Evolutionary conservation across 1,140 invertebrate species (phyloP).

Genomic region (Zaprionus gabonicus): DNA sequence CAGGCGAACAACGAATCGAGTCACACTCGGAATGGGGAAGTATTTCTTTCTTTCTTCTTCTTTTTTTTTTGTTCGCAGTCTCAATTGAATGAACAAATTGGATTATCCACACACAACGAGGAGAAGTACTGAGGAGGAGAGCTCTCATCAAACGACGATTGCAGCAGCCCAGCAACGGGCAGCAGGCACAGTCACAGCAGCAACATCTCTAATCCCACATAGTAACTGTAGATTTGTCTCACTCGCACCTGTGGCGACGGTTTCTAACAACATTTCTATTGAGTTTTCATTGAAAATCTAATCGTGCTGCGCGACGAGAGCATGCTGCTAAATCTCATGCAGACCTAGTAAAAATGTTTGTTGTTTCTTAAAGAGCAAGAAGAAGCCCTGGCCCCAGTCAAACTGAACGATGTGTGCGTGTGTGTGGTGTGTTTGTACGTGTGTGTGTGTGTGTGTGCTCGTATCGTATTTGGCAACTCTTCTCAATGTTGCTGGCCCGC

Average conservation of each 20-base stretch:
- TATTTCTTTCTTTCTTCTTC: background rate
- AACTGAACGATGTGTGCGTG: slow-evolving; percentile 1
- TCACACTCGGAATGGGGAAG: slow-evolving; percentile 21
- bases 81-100: slow-evolving; percentile 63
- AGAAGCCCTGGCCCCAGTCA: slow-evolving; percentile 64
- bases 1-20: slow-evolving; percentile 17
- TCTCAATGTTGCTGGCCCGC: slow-evolving; percentile 58
- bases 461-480: slow-evolving; percentile 39
- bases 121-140: slow-evolving; percentile 34
- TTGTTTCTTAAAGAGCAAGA: slow-evolving; percentile 83
- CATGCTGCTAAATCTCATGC: slow-evolving; percentile 77
- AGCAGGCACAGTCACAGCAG: slow-evolving; percentile 7
- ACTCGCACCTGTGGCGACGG: slow-evolving; percentile 61
- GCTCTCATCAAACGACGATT: slow-evolving; percentile 37
- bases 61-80: slow-evolving; percentile 2
- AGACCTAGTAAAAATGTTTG: slow-evolving; percentile 83
- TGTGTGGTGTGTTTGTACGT: background rate
- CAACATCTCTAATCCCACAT: slow-evolving; percentile 50
- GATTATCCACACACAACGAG: slow-evolving; percentile 64
- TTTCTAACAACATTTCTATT: slow-evolving; percentile 82
- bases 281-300: slow-evolving; percentile 82
- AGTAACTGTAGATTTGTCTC: slow-evolving; percentile 40
- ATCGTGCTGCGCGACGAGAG: slow-evolving; percentile 53
- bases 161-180: background rate
- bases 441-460: slow-evolving; percentile 2